Conservation (phyloP, 92 coral and sea anemone genomes). For the Parazoanthus swiftii region DNA sequence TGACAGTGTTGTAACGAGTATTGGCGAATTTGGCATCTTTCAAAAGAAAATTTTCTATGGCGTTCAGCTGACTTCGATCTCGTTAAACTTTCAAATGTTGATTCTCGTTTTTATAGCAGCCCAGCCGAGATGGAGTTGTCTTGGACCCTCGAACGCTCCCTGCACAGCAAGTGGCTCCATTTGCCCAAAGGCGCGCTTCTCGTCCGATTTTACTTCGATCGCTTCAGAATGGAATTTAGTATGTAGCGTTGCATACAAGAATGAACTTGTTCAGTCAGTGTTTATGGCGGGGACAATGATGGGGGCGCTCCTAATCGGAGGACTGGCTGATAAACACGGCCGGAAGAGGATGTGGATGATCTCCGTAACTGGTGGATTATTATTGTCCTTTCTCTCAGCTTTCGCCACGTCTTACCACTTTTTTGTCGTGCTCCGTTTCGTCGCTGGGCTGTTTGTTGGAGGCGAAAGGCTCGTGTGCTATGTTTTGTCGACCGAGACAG, state of each 20-base stretch:
- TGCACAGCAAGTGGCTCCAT: conserved; percentile 59
- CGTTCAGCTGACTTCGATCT: conserved; percentile 58
- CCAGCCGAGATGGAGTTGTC: conserved; percentile 84
- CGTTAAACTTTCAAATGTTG: conserved; percentile 70
- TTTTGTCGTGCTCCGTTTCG: conserved; percentile 66
- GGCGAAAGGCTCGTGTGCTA: conserved; percentile 73
- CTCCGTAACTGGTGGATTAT: conserved; percentile 46
- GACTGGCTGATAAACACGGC: conserved; percentile 75
- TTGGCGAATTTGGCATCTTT: conserved; percentile 86
- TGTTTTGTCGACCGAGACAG: conserved; percentile 79
- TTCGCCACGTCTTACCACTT: conserved; percentile 71
- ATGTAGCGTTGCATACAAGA: conserved; percentile 80
- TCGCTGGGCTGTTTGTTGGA: conserved; percentile 73
- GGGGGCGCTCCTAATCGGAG: conserved; percentile 73
- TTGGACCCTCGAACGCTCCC: conserved; percentile 9
- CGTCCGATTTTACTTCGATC: conserved; percentile 82
- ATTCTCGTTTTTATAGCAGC: conserved; percentile 83
- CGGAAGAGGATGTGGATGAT: conserved; percentile 66
- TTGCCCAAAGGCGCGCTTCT: conserved; percentile 60
- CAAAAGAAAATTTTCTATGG: conserved; percentile 66
- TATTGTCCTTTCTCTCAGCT: conserved; percentile 67
- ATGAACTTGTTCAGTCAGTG: conserved; percentile 77
- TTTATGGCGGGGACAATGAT: conserved; percentile 81
- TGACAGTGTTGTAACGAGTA: conserved; percentile 60
- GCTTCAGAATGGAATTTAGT: conserved; percentile 87